Evolutionary conservation across 2,113 vertebrate genomes (phyloP).

Genomic region (Heloderma charlesbogerti): DNA sequence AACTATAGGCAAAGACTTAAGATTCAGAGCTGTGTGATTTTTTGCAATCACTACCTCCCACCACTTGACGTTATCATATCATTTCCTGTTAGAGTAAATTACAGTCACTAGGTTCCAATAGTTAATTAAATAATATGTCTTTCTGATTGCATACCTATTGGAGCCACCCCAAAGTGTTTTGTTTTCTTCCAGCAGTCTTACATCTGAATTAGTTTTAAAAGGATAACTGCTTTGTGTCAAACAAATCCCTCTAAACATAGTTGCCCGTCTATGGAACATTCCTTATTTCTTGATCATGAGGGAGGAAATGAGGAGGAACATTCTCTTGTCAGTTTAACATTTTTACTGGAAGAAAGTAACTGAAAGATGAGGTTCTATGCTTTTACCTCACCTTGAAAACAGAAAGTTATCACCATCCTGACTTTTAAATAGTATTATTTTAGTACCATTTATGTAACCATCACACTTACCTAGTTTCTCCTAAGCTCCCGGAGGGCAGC

Average conservation of each 20-base stretch:
- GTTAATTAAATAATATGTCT: background rate
- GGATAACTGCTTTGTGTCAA: slow-evolving; percentile 43
- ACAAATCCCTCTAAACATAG: slow-evolving; percentile 54
- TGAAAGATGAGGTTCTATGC: background rate
- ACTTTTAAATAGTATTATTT: background rate
- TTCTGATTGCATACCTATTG: background rate
- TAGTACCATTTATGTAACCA: background rate
- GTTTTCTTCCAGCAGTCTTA: background rate
- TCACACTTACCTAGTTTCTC: background rate
- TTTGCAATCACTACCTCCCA: slow-evolving; percentile 29
- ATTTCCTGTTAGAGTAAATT: too few relatives aligned
- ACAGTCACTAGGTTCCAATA: too few relatives aligned
- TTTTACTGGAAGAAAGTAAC: slow-evolving; percentile 35
- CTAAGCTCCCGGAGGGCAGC: background rate
- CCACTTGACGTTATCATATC: too few relatives aligned
- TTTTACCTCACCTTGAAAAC: background rate
- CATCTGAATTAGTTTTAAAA: slow-evolving; percentile 13
- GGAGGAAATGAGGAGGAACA: background rate
- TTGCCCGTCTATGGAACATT: slow-evolving; percentile 45
- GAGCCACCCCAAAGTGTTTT: rapidly evolving
- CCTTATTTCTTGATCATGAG: slow-evolving; percentile 10
- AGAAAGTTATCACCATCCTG: slow-evolving; percentile 16
- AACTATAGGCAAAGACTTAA: rapidly evolving
- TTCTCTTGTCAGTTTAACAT: background rate
- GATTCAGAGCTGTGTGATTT: slow-evolving; percentile 35